Percentiles rank a stretch among this genome's conserved stretches.
Conservation (phyloP, 2,797 vertebrate species). For the Trachops cirrhosus region DNA sequence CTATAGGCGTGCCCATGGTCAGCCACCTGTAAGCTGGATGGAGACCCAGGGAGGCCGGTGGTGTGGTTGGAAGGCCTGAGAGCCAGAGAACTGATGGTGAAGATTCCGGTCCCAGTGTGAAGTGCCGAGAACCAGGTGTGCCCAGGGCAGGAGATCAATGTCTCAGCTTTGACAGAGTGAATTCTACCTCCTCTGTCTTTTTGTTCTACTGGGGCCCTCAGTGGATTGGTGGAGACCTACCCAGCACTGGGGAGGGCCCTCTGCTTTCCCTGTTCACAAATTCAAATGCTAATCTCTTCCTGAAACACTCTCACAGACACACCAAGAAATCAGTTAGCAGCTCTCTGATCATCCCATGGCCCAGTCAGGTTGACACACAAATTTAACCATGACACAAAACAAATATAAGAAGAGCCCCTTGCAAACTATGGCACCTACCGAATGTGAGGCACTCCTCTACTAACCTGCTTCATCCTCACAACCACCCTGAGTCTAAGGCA, state of each 20-base stretch:
- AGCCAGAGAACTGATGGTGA: too few relatives aligned
- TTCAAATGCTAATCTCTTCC: neutral
- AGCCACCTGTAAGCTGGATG: neutral
- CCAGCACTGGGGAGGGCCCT: neutral
- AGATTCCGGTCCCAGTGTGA: neutral
- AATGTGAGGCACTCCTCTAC: rapidly evolving
- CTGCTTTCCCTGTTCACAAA: neutral
- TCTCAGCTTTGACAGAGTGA: neutral
- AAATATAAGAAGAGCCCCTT: neutral
- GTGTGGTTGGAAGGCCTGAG: neutral
- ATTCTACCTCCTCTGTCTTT: neutral
- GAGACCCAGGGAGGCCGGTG: neutral
- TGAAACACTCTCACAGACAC: neutral
- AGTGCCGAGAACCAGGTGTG: too few relatives aligned
- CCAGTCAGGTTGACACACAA: neutral
- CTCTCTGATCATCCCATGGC: neutral
- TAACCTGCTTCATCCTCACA: neutral
- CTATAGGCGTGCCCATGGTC: neutral
- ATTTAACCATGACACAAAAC: neutral
- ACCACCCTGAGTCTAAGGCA: neutral
- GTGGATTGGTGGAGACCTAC: neutral
- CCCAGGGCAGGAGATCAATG: rapidly evolving
- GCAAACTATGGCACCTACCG: rapidly evolving
- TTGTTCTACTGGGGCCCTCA: neutral
- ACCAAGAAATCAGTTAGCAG: neutral